Percentiles rank a stretch among this genome's conserved stretches.
Evolutionary conservation across 2,113 vertebrate genomes (phyloP).

Genomic region (Daphoenositta chrysoptera): DNA sequence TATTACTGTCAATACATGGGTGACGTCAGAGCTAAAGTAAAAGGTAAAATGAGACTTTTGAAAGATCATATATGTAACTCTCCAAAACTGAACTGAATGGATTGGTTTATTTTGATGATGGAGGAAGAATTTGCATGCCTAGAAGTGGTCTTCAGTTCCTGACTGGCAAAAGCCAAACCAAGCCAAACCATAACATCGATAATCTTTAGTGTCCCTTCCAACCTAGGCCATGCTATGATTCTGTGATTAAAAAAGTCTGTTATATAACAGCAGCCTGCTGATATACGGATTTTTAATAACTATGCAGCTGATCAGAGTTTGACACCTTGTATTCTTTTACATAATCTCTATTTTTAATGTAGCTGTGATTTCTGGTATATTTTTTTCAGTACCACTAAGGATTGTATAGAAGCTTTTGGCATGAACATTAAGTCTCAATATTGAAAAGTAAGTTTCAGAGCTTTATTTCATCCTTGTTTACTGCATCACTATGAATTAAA

Average conservation of each 20-base stretch:
- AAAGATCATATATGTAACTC: not conserved
- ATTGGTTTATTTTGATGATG: not conserved
- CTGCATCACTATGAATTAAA: not conserved
- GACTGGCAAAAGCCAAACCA: not conserved
- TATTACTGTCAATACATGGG: not conserved
- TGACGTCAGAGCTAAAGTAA: not conserved
- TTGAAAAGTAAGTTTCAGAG: not conserved
- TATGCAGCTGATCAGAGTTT: not conserved
- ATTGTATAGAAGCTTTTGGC: not conserved
- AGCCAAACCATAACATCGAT: not conserved
- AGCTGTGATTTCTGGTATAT: not conserved
- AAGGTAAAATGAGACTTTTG: not conserved
- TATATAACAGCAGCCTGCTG: not conserved
- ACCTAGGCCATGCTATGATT: not conserved
- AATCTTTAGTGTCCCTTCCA: not conserved
- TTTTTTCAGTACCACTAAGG: not conserved
- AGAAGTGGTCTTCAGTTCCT: not conserved
- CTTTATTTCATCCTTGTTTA: not conserved
- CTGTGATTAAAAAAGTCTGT: not conserved
- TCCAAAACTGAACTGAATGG: not conserved
- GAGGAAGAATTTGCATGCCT: not conserved
- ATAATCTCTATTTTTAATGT: not conserved
- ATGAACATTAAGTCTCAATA: not conserved
- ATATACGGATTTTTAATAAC: not conserved
- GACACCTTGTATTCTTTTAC: not conserved